Evolutionary conservation across 2,888 invertebrate species (phyloP), one percentile per base, ranked within the genome.

Genomic region (Nemotelus pantherinus): DNA sequence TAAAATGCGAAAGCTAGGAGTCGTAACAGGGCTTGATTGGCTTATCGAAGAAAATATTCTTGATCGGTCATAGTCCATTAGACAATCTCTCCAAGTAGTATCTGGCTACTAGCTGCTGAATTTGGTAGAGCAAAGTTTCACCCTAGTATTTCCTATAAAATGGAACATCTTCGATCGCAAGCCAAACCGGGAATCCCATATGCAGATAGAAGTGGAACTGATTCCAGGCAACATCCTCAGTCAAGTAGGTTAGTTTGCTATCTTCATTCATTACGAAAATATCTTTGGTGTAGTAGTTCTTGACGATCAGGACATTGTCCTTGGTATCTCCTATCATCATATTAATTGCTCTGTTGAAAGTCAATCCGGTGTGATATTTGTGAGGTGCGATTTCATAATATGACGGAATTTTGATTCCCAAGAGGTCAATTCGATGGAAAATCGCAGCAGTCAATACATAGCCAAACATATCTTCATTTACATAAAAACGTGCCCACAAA

Each of bases 301-400:
- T 6, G 2, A 68, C 67, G 4, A 60, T 58, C 84, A 91, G 86
- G 2, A 7, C 43, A 3, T 63, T 48, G 6, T 75, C 64, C 1
- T 75, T 6, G 41, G 53, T 3, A 64, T 75, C 9, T 3, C 53
- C 43, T 44, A 63, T 2, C 87, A 88, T 74, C 43, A 88, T 80
- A 77, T 86, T 86, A 78, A 88, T 86, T 44, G 87, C 86, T 81
- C 85, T 83, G 71, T 88, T 88, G 77, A 85, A 84, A 50, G 63
- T 64, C 2, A 50, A 9, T 2, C 6, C 41, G 3, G 48, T 64
- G 25, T 63, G 91, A 89, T 93, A 94, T 87, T 91, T 90, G 85
- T 93, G 91, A 2, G 95, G 95, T 86, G 91, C 90, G 85, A 94
- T 90, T 87, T 95, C 95, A 84, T 94, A 94, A 60, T 91, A 90